Base-by-base conservation (phyloP, 2,797 vertebrate species). In the Neosalanx taihuensis region DNA sequence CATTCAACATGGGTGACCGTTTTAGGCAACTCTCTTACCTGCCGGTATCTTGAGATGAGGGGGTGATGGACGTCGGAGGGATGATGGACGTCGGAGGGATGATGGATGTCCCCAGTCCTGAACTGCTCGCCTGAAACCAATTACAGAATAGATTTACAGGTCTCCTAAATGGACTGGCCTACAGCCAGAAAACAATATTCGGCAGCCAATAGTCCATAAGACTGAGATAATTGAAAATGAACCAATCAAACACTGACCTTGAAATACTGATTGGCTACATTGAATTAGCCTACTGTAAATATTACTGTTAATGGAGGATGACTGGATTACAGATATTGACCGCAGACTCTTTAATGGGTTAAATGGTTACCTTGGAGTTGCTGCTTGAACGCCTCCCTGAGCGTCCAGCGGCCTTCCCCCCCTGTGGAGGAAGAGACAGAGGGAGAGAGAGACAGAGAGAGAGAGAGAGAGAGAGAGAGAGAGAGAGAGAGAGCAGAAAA, bases 41-140 rank as follows among this genome's bases (percentile, higher is more conserved):
- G 94, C 96, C 96, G 83, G 95, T 95, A 88, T 98, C 96, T 92
- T 97, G 96, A 92, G 94, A 91, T 66, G 97, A 97, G 18, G 94
- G 93, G 66, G 93, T 93, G 81, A 94, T 92, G 1, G 96, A 97
- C 60, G 94, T 85, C 72, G 90, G 93, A 26, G 96, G 95, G 5
- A 92, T 89, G 72, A 92, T 93, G 75, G 93, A 92, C 76, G 91
- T 90, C 59, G n/a, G n/a, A 26, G 96, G 95, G 5, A 92, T 89
- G 72, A 92, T 93, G 75, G 93, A 92, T 76, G 91, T 90, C 59
- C 92, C 91, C 74, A 92, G 86, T 75, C 91, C 94, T 72, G 95
- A 95, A 80, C 95, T 96, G 86, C 96, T 96, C 72, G 93, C 95
- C 98, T 99, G 92, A 85, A 94, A 93, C 64, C 91, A 92, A 84